Evolutionary conservation across 2,888 invertebrate species (phyloP).

Genomic region (Mechanitis mazaeus): DNA sequence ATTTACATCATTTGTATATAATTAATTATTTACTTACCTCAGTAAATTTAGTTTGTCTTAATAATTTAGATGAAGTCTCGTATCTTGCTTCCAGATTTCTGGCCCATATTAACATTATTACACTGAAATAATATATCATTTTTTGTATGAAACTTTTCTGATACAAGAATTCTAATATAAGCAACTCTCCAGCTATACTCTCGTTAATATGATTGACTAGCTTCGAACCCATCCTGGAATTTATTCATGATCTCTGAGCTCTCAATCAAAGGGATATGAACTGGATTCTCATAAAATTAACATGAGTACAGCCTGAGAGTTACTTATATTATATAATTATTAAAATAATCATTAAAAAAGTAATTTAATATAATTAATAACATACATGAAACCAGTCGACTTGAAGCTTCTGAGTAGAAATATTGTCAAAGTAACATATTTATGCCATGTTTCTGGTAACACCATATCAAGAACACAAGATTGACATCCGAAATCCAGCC

Average conservation of each 20-base stretch:
- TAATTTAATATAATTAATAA: slow-evolving; percentile 15
- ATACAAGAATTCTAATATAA: no score
- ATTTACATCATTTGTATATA: not conserved
- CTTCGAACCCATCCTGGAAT: no score
- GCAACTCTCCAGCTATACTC: no score
- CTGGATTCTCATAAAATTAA: no score
- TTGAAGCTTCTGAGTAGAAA: slow-evolving; percentile 57
- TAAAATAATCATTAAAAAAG: not conserved
- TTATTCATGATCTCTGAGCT: no score
- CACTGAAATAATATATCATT: slow-evolving; percentile 35
- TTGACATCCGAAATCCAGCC: slow-evolving; percentile 58
- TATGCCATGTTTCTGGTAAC: slow-evolving; percentile 46
- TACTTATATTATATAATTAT: no score
- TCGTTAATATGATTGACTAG: no score
- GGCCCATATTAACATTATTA: slow-evolving; percentile 48
- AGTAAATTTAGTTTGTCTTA: slow-evolving; percentile 34
- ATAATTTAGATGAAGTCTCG: slow-evolving; percentile 32
- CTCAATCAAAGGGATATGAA: no score
- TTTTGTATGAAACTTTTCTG: not conserved
- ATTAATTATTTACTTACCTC: slow-evolving; percentile 27
- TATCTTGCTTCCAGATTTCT: slow-evolving; percentile 41
- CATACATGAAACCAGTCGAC: slow-evolving; percentile 61
- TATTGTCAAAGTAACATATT: slow-evolving; percentile 45
- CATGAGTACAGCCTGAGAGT: no score
- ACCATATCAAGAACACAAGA: slow-evolving; percentile 61